Evolutionary conservation across 2,797 vertebrate genomes (phyloP), one percentile per base, ranked within the genome.

Genomic region (Acestrorhynchus altus): DNA sequence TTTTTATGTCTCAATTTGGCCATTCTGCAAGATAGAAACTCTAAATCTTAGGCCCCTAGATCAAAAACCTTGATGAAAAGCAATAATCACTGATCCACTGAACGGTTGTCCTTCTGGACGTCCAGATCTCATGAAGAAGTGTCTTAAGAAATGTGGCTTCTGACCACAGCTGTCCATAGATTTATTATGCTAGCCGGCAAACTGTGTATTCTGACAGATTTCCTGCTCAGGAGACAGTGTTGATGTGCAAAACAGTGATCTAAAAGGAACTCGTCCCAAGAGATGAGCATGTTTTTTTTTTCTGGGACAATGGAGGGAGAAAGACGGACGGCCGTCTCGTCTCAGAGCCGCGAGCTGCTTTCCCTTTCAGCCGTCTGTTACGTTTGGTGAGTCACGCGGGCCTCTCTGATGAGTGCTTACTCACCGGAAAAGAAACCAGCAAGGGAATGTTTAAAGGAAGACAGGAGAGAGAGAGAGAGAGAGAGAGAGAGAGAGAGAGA

Each of bases 331-430:
- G 1, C 22, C 26, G 56, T 59, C 56, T 28, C 56, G 26, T 59
- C 26, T 59, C 24, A 1, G 56, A 59, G 56, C 24, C 24, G 4
- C 11, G 11, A 59, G 56, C 24, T 59, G 26, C 56, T 59, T 31
- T 59, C 13, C 42, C 52, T 56, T 24, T 56, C 52, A 59, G 56
- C 26, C 26, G 56, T 59, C 56, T 59, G 24, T 26, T 59, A 11
- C 6, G 16, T 59, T 59, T 31, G 56, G 56, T 31, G 26, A 59
- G 56, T 59, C 56, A 59, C 13, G 13, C 26, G 7, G 24, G 56
- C 56, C 26, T 59, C 52, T 56, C 56, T 59, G 56, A 59, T 59
- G 56, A 59, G 56, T 4, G 22, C 20, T 59, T 59, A 59, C 56
- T 59, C 56, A 46, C 49, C 4, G n/a, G 40, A 57, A 20, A 9